Conservation (phyloP, 1,140 invertebrate species). For the Papilio xuthus region DNA sequence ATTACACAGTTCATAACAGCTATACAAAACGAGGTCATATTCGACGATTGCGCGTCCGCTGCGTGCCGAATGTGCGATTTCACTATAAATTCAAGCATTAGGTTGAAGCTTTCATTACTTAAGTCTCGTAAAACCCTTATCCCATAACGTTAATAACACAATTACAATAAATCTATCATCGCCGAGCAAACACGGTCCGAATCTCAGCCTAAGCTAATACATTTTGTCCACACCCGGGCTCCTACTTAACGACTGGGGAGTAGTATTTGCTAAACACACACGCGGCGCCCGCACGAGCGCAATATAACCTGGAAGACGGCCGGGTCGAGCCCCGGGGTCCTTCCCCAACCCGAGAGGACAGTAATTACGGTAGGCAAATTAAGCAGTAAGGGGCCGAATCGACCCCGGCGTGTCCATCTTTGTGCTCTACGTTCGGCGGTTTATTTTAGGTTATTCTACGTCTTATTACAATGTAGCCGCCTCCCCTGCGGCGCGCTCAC, state of each 20-base stretch:
- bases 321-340: slow-evolving; percentile 72
- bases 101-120: slow-evolving; percentile 78
- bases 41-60: slow-evolving; percentile 5
- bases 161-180: slow-evolving; percentile 82
- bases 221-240: slow-evolving; percentile 81
- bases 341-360: slow-evolving; percentile 78
- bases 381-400: slow-evolving; percentile 79
- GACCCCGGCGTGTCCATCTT: slow-evolving; percentile 76
- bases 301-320: slow-evolving; percentile 79
- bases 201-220: slow-evolving; percentile 81
- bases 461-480: slow-evolving; percentile 80
- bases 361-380: slow-evolving; percentile 83
- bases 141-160: slow-evolving; percentile 82
- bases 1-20: slow-evolving; percentile 4
- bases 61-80: slow-evolving; percentile 64
- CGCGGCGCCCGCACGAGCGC: slow-evolving; percentile 73
- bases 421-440: slow-evolving; percentile 69
- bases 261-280: slow-evolving; percentile 80
- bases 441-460: slow-evolving; percentile 80
- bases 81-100: slow-evolving; percentile 78
- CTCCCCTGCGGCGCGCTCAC: slow-evolving; percentile 78
- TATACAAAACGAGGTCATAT: slow-evolving; percentile 15
- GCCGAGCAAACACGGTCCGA: slow-evolving; percentile 78
- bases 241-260: slow-evolving; percentile 78
- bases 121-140: slow-evolving; percentile 81